Conservation (phyloP, 2,888 invertebrate genomes). For the Himalopsyche tibetana region DNA sequence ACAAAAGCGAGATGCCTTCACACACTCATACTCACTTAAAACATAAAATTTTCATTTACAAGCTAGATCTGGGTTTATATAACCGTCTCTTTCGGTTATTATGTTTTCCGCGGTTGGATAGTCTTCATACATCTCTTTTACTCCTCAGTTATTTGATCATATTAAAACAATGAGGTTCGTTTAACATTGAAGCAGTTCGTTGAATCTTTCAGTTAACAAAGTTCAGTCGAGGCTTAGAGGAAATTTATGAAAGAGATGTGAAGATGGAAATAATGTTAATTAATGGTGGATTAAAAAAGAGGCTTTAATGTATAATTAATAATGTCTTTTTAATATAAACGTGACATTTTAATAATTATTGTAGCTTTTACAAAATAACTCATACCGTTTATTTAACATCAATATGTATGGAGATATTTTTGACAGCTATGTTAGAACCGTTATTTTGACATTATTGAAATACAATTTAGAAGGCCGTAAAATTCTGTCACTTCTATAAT, state of each 20-base stretch:
- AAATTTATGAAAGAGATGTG: slow-evolving; percentile 61
- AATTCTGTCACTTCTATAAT: too few relatives aligned
- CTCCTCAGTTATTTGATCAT: slow-evolving; percentile 44
- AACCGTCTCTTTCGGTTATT: neutral
- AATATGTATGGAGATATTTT: neutral
- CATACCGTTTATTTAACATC: neutral
- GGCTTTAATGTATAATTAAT: slow-evolving; percentile 55
- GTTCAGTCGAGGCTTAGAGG: slow-evolving; percentile 56
- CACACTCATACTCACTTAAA: slow-evolving; percentile 28
- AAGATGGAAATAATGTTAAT: slow-evolving; percentile 64
- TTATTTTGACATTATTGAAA: too few relatives aligned
- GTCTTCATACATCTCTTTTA: slow-evolving; percentile 46
- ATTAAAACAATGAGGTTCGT: slow-evolving; percentile 63
- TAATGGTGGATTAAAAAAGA: slow-evolving; percentile 58
- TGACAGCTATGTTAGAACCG: too few relatives aligned
- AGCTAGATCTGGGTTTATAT: neutral
- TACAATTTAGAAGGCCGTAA: too few relatives aligned
- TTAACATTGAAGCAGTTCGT: slow-evolving; percentile 52
- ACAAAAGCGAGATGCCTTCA: slow-evolving; percentile 60
- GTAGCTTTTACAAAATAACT: neutral
- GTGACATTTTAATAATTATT: slow-evolving; percentile 26
- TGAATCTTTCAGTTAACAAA: slow-evolving; percentile 62
- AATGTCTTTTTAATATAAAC: slow-evolving; percentile 22
- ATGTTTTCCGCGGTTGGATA: neutral
- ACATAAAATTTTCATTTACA: slow-evolving; percentile 9